Percentiles rank a stretch among this genome's conserved stretches.
phyloP scores from a whole-genome alignment of 1,140 invertebrate species.

The Cataglyphis hispanica region DNA sequence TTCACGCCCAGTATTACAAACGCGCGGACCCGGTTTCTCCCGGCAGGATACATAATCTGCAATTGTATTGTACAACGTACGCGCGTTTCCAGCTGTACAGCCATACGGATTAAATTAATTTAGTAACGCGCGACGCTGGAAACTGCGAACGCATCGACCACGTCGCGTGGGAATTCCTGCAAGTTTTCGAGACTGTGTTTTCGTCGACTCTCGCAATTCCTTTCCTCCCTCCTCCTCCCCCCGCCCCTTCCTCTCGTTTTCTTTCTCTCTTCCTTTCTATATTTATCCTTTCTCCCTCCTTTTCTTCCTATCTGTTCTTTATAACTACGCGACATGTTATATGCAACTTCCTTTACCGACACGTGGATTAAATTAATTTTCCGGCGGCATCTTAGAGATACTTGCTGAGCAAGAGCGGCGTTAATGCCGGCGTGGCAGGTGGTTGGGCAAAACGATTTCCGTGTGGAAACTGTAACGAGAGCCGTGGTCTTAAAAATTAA shows the following conservation, averaged over 20 bases:
- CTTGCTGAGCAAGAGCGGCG: conserved; percentile 52
- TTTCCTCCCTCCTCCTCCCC: neutral
- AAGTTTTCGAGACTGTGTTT: conserved; percentile 56
- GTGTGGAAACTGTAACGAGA: conserved; percentile 57
- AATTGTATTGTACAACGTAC: conserved; percentile 55
- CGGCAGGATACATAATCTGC: conserved; percentile 54
- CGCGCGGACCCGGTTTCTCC: conserved; percentile 29
- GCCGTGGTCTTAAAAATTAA: conserved; percentile 60
- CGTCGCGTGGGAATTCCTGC: conserved; percentile 27
- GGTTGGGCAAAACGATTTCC: conserved; percentile 59
- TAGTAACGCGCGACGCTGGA: conserved; percentile 53
- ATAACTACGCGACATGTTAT: conserved; percentile 61
- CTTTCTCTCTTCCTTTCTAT: neutral
- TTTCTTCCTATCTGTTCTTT: conserved; percentile 38
- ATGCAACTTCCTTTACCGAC: conserved; percentile 59
- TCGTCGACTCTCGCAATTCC: conserved; percentile 22
- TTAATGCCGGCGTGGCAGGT: conserved; percentile 55
- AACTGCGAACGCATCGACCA: conserved; percentile 55
- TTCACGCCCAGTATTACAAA: conserved; percentile 42
- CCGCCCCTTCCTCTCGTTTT: too few relatives aligned
- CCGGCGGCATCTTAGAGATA: conserved; percentile 55
- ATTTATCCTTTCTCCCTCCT: neutral
- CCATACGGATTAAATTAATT: conserved; percentile 61
- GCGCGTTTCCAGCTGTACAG: conserved; percentile 44
- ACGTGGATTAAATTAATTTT: conserved; percentile 73